phyloP scores from a whole-genome alignment of 1,140 invertebrate species.

The Drosophila ananassae region DNA sequence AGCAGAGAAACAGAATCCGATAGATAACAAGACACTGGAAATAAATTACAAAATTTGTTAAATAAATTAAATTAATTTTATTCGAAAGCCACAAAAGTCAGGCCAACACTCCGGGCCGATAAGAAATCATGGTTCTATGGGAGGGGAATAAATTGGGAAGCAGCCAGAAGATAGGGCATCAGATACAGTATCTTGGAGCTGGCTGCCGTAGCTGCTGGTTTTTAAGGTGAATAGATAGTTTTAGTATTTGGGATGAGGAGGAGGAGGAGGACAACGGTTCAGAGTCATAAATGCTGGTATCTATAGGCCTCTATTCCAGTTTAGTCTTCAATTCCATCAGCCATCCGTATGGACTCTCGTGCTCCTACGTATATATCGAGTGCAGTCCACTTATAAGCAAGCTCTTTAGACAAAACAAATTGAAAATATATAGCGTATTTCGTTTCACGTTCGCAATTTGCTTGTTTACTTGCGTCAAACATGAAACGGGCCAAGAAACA shows the following conservation, averaged over 20 bases:
- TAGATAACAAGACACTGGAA: conserved; percentile 57
- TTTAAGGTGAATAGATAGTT: background rate
- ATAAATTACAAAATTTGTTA: conserved; percentile 63
- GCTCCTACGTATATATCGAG: conserved; percentile 4
- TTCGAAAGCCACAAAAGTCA: conserved; percentile 47
- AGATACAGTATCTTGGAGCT: conserved; percentile 62
- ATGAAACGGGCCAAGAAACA: conserved; percentile 60
- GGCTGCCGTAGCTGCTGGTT: conserved; percentile 37
- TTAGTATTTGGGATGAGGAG: no score
- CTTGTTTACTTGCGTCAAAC: conserved; percentile 77
- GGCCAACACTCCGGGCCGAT: conserved; percentile 25
- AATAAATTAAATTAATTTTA: conserved; percentile 62
- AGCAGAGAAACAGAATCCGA: conserved; percentile 50
- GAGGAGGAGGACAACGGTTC: conserved; percentile 34
- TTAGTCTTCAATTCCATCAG: background rate
- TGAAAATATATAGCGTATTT: conserved; percentile 65
- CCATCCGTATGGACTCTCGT: no score
- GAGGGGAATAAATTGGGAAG: conserved; percentile 17
- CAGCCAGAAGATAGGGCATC: conserved; percentile 48
- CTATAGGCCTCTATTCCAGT: conserved; percentile 8
- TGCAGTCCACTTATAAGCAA: conserved; percentile 27
- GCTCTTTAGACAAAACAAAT: conserved; percentile 24
- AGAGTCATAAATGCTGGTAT: conserved; percentile 32
- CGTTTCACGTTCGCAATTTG: conserved; percentile 61
- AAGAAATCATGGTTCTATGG: conserved; percentile 21